Conservation (phyloP, 2,113 vertebrate species). For the Otis tarda region DNA sequence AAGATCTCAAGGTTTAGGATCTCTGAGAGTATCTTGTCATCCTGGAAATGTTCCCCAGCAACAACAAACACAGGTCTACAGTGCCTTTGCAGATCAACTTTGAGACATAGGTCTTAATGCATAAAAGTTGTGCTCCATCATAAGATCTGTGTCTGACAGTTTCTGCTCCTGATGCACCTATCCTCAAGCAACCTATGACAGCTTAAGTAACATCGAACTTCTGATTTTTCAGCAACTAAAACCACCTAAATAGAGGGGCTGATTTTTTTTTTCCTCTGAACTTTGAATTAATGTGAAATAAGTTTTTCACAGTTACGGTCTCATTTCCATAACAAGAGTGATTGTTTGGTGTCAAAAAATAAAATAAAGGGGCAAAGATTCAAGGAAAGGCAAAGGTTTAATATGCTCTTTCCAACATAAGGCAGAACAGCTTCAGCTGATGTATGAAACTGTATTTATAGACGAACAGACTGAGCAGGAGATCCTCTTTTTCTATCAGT, state of each 20-base stretch:
- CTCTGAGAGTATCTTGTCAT: not conserved
- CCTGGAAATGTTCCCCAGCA: not conserved
- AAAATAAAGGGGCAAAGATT: not conserved
- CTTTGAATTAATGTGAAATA: not conserved
- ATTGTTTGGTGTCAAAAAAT: not conserved
- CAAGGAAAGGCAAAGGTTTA: not conserved
- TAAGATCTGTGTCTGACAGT: not conserved
- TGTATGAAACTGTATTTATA: not conserved
- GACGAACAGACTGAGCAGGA: not conserved
- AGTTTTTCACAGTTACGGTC: not conserved
- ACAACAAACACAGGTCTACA: not conserved
- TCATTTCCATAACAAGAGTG: not conserved
- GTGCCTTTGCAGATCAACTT: not conserved
- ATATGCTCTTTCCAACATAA: not conserved
- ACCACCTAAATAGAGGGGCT: not conserved
- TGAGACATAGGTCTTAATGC: not conserved
- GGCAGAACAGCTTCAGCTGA: not conserved
- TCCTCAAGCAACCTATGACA: not conserved
- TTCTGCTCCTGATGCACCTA: not conserved
- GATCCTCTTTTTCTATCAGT: not conserved
- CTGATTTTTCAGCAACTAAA: not conserved
- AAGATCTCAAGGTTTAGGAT: not conserved
- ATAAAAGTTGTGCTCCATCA: not conserved
- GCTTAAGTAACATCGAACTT: not conserved
- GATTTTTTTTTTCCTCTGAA: not conserved